Conservation (phyloP, 1,140 invertebrate genomes). For the Trichonephila clavipes region DNA sequence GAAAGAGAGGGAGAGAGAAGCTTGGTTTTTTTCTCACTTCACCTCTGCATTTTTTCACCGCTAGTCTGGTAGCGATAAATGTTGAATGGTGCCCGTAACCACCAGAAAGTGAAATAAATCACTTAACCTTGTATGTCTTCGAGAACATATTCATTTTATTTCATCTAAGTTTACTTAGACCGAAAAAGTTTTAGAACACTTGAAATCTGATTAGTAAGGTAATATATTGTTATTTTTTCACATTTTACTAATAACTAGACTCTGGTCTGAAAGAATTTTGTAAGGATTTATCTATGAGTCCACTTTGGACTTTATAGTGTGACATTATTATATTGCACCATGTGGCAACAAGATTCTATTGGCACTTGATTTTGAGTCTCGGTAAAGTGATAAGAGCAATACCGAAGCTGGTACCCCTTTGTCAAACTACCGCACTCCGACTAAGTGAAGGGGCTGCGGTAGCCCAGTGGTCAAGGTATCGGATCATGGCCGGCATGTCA, state of each 20-base stretch:
- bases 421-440: too few species aligned
- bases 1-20: too few species aligned
- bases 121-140: slow-evolving; percentile 5
- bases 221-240: too few species aligned
- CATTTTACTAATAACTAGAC: background rate
- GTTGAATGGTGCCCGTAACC: background rate
- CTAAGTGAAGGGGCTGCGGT: too few species aligned
- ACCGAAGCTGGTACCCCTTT: background rate
- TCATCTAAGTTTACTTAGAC: background rate
- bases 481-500: too few species aligned
- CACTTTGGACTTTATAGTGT: too few species aligned
- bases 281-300: background rate
- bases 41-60: background rate
- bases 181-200: background rate
- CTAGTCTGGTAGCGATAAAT: background rate
- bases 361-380: too few species aligned
- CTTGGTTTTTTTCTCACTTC: too few species aligned
- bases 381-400: too few species aligned
- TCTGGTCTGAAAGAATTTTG: background rate
- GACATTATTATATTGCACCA: too few species aligned
- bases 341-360: too few species aligned
- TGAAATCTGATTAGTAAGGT: background rate
- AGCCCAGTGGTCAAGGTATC: too few species aligned
- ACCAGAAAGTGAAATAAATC: slow-evolving; percentile 37
- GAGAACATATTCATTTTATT: background rate